A percentile compares a stretch with the other conserved stretches of the same genome.
Evolutionary conservation across 2,888 invertebrate species (phyloP).

Genomic region (Pachliopta kotzebuea): DNA sequence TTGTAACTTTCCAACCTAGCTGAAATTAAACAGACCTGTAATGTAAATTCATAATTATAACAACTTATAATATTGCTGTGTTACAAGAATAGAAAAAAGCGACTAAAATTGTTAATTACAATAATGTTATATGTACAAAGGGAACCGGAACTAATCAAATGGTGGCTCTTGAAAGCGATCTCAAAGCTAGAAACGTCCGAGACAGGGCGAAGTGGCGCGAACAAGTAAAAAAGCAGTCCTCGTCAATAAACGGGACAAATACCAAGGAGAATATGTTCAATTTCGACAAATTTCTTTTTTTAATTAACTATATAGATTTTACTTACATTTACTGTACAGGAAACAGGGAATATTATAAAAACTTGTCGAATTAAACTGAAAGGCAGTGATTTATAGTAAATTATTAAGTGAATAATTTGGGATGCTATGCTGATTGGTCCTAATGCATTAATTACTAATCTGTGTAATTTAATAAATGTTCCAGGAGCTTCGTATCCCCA

Average conservation of each 20-base stretch:
- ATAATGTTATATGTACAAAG: too few relatives aligned
- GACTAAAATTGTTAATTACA: too few relatives aligned
- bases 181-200: too few relatives aligned
- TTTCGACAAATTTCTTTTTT: too few relatives aligned
- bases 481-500: constrained; percentile 31
- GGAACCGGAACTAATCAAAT: too few relatives aligned
- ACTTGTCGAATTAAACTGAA: constrained; percentile 28
- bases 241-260: too few relatives aligned
- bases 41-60: neutral
- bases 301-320: neutral
- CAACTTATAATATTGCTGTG: too few relatives aligned
- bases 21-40: constrained; percentile 30
- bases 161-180: too few relatives aligned
- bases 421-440: constrained; percentile 18
- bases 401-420: constrained; percentile 26
- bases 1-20: constrained; percentile 32
- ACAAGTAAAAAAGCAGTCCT: too few relatives aligned
- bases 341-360: constrained; percentile 29
- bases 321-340: constrained; percentile 30
- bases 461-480: constrained; percentile 19
- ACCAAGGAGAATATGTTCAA: too few relatives aligned
- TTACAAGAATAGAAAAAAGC: too few relatives aligned
- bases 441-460: neutral
- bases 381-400: constrained; percentile 28
- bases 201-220: too few relatives aligned